Percentiles rank a stretch among this genome's conserved stretches.
Conservation (phyloP, 2,888 invertebrate species). For the Chymomyza procnemis region DNA sequence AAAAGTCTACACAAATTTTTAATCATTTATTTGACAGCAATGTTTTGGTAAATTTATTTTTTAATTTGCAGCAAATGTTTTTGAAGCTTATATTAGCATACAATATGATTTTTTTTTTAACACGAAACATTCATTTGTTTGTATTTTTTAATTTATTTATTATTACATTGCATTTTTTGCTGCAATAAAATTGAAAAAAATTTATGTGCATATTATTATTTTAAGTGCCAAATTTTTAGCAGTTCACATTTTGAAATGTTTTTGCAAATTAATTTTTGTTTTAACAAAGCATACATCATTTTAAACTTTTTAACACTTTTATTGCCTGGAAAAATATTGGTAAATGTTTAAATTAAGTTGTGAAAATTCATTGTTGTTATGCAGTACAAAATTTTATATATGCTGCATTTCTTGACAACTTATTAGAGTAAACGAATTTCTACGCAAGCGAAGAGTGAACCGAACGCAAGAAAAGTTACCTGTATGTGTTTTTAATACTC, state of each 20-base stretch:
- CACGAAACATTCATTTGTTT: neutral
- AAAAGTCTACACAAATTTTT: neutral
- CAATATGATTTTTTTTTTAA: neutral
- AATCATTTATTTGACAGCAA: neutral
- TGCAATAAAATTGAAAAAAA: neutral
- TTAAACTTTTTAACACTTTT: no score
- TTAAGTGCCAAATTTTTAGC: conserved; percentile 4
- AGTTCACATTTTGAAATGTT: conserved; percentile 7
- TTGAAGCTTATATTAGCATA: conserved; percentile 23
- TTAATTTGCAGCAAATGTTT: conserved; percentile 1
- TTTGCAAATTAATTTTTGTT: neutral
- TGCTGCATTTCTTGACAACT: no score
- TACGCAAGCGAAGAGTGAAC: no score
- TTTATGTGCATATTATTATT: conserved; percentile 8
- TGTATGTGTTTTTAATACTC: no score
- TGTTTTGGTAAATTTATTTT: neutral
- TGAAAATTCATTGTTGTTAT: no score
- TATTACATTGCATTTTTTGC: conserved; percentile 44
- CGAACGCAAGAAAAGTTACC: no score
- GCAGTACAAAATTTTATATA: no score
- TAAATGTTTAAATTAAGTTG: no score
- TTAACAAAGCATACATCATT: neutral
- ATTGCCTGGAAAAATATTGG: no score
- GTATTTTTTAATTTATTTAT: conserved; percentile 43
- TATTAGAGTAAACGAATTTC: no score